phyloP scores from a whole-genome alignment of 2,888 invertebrate genomes.

The Xanthorhoe spadicearia region DNA sequence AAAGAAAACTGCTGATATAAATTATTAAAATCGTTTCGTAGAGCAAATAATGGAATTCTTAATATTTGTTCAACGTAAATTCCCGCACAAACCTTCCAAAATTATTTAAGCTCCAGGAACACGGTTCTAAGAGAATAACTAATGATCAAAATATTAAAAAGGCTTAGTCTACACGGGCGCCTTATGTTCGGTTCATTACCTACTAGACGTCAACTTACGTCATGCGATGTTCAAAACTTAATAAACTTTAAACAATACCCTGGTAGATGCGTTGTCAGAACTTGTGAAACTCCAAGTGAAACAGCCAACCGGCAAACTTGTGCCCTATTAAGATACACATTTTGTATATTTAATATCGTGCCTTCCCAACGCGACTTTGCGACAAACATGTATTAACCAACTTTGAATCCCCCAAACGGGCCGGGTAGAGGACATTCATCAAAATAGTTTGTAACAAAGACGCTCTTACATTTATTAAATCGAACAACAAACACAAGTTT shows the following conservation, averaged over 20 bases:
- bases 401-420: slow-evolving; percentile 42
- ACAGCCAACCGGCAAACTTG: slow-evolving; percentile 69
- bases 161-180: slow-evolving; percentile 48
- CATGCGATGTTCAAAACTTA: slow-evolving; percentile 77
- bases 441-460: slow-evolving; percentile 63
- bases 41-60: slow-evolving; percentile 44
- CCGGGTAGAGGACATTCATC: slow-evolving; percentile 55
- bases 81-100: slow-evolving; percentile 42
- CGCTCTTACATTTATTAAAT: slow-evolving; percentile 69
- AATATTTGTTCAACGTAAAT: slow-evolving; percentile 43
- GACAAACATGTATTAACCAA: slow-evolving; percentile 47
- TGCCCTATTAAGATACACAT: slow-evolving; percentile 74
- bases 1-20: slow-evolving; percentile 43
- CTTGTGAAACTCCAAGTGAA: slow-evolving; percentile 71
- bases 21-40: slow-evolving; percentile 42
- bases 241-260: slow-evolving; percentile 81
- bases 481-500: slow-evolving; percentile 62
- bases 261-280: slow-evolving; percentile 80
- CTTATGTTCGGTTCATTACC: slow-evolving; percentile 65
- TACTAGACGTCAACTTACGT: slow-evolving; percentile 72
- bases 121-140: slow-evolving; percentile 45
- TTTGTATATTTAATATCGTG: slow-evolving; percentile 69
- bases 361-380: slow-evolving; percentile 46
- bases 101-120: slow-evolving; percentile 44
- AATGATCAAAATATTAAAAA: slow-evolving; percentile 52